Percentiles rank a stretch among this genome's conserved stretches.
Conservation (phyloP, 2,113 vertebrate species). For the Gopherus evgoodei region DNA sequence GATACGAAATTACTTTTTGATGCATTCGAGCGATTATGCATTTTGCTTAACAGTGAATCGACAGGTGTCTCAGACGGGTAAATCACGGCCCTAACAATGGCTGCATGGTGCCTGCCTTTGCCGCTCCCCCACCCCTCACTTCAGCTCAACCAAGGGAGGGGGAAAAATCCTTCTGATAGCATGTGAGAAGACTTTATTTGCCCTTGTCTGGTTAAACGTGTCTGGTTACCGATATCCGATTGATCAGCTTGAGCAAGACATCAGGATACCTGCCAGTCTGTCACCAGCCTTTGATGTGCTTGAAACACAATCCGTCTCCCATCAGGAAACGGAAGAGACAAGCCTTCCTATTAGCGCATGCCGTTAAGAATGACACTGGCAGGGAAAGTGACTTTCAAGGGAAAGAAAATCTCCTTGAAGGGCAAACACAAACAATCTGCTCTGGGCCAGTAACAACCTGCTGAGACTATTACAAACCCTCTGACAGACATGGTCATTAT, state of each 20-base stretch:
- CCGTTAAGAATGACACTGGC: not conserved
- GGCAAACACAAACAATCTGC: constrained; percentile 2
- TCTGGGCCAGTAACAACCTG: not conserved
- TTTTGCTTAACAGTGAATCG: not conserved
- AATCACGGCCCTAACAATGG: not conserved
- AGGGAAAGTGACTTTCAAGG: constrained; percentile 77
- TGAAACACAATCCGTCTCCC: constrained; percentile 74
- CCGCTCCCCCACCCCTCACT: not conserved
- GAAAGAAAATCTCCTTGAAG: not conserved
- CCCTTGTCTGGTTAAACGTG: not conserved
- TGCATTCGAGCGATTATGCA: not conserved
- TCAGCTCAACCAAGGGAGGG: not conserved
- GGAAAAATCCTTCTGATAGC: not conserved
- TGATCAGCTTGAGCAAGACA: constrained; percentile 39
- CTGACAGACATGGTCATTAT: not conserved
- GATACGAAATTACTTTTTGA: not conserved
- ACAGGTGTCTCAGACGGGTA: not conserved
- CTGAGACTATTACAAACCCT: not conserved
- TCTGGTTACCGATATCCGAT: constrained; percentile 69
- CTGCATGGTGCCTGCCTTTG: not conserved
- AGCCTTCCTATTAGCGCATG: accelerated
- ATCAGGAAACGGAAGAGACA: constrained; percentile 32
- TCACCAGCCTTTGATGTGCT: constrained; percentile 54
- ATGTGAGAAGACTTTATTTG: not conserved
- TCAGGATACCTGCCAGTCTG: constrained; percentile 31